Percentiles rank a stretch among this genome's conserved stretches.
Evolutionary conservation across 1,140 invertebrate species (phyloP).

Genomic region (Aphaenogaster ashmeadi): DNA sequence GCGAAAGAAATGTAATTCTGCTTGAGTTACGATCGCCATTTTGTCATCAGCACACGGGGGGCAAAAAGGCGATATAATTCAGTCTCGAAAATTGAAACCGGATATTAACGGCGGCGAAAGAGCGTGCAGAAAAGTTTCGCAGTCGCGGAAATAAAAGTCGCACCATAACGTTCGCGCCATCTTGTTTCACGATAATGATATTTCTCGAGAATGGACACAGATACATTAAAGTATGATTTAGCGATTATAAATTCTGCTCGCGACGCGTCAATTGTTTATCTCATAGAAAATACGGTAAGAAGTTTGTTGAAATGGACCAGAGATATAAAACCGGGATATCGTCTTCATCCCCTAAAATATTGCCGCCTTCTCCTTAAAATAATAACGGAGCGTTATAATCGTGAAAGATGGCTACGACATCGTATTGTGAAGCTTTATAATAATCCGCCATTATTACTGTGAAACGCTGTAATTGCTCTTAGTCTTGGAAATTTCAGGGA

Average conservation of each 20-base stretch:
- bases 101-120: constrained; percentile 61
- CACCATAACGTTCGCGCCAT: background rate
- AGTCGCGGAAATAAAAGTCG: constrained; percentile 43
- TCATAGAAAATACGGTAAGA: background rate
- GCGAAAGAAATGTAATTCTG: constrained; percentile 76
- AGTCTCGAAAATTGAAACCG: constrained; percentile 70
- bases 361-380: background rate
- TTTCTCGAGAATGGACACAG: background rate
- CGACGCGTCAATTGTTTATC: background rate
- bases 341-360: background rate
- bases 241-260: constrained; percentile 8
- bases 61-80: constrained; percentile 65
- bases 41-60: constrained; percentile 68
- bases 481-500: background rate
- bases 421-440: background rate
- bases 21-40: constrained; percentile 73
- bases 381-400: background rate
- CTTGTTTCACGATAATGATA: constrained; percentile 17
- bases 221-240: background rate
- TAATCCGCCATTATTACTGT: background rate
- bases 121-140: constrained; percentile 42
- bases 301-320: background rate
- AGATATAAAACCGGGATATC: background rate
- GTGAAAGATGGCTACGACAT: background rate
- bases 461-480: background rate